Conservation (phyloP, 2,113 vertebrate species). For the Sturnira hondurensis region DNA sequence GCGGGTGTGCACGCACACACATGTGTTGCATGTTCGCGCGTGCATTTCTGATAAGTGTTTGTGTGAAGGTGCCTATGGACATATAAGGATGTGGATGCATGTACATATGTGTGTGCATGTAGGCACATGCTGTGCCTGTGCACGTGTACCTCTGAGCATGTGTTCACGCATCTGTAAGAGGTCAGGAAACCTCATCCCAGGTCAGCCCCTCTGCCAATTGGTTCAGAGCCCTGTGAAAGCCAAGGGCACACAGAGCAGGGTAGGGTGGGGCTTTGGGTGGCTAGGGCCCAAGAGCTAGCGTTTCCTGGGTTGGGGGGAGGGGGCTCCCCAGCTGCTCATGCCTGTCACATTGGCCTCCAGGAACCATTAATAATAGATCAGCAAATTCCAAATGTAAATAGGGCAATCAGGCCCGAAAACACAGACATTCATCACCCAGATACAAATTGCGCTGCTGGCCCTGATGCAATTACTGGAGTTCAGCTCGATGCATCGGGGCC, state of each 20-base stretch:
- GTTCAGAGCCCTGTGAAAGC: background rate
- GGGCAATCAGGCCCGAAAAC: constrained; percentile 70
- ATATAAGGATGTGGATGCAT: background rate
- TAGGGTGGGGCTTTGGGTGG: background rate
- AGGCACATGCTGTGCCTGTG: background rate
- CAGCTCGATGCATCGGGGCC: background rate
- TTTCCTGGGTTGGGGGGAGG: background rate
- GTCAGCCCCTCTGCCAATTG: background rate
- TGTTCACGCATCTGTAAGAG: background rate
- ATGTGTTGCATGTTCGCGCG: background rate
- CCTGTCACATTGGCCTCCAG: constrained; percentile 11
- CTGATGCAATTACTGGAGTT: constrained; percentile 61
- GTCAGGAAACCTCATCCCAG: background rate
- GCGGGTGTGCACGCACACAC: background rate
- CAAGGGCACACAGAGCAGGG: background rate
- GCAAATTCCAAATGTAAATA: constrained; percentile 74
- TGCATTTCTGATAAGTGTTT: background rate
- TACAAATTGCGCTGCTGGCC: constrained; percentile 55
- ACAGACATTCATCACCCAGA: constrained; percentile 69
- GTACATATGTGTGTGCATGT: too few species aligned
- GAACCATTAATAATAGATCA: constrained; percentile 70
- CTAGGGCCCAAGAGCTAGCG: background rate
- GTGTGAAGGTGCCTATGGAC: background rate
- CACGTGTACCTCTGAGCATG: background rate
- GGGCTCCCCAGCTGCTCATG: background rate